Evolutionary conservation across 2,797 vertebrate genomes (phyloP).

Genomic region (Dicrostonyx torquatus): DNA sequence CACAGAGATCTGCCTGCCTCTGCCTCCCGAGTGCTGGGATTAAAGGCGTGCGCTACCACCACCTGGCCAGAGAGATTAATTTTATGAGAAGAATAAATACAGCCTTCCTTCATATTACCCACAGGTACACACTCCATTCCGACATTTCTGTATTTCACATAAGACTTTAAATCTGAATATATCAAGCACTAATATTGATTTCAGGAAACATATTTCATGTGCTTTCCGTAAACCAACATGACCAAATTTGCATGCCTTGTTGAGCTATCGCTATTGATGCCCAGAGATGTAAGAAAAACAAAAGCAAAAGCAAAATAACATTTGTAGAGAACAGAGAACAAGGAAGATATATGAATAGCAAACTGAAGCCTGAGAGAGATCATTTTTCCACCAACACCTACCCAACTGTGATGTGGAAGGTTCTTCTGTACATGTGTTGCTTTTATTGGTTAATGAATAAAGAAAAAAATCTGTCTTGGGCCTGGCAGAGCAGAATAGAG

Average conservation of each 20-base stretch:
- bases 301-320: neutral
- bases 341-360: neutral
- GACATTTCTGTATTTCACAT: neutral
- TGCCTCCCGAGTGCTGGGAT: too few species aligned
- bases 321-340: neutral
- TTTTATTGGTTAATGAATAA: too few species aligned
- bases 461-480: too few species aligned
- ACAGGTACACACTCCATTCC: neutral
- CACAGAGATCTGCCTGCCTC: too few species aligned
- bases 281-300: neutral
- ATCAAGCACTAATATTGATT: slow-evolving; percentile 5
- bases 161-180: neutral
- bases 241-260: neutral
- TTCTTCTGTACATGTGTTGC: too few species aligned
- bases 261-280: neutral
- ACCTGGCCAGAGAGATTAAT: neutral
- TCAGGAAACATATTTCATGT: neutral
- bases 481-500: too few species aligned
- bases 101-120: neutral
- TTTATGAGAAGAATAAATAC: neutral
- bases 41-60: too few species aligned
- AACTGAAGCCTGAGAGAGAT: neutral
- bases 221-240: neutral
- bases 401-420: too few species aligned
- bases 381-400: neutral